These are phyloP conservation scores for Caenorhabditis tropicalis DNA, from an alignment of 1,140 invertebrate genomes.

Conservation along the genomic window DNA sequence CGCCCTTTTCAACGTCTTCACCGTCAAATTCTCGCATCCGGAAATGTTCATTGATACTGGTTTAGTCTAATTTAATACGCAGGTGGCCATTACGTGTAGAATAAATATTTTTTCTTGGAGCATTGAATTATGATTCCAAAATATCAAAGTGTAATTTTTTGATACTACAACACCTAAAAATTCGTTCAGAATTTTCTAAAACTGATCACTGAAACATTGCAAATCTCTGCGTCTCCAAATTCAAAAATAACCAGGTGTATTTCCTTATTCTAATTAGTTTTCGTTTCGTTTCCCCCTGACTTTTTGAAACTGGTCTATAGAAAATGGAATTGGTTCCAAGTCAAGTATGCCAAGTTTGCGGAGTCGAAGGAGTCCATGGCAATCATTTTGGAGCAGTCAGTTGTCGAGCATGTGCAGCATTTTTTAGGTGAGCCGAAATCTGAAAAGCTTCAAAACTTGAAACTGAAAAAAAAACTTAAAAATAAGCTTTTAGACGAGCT, in stretches of 20 bases:
- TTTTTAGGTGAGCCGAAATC: not conserved
- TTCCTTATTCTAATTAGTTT: not conserved
- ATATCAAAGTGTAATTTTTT: too few species aligned
- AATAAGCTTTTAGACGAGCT: not conserved
- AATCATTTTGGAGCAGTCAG: constrained; percentile 3
- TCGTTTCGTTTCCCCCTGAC: not conserved
- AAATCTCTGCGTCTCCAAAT: not conserved
- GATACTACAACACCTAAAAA: too few species aligned
- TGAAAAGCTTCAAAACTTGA: not conserved
- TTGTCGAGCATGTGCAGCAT: constrained; percentile 8
- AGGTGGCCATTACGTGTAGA: not conserved
- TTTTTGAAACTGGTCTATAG: not conserved
- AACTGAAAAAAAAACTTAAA: not conserved
- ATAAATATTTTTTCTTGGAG: not conserved
- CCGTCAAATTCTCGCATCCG: not conserved
- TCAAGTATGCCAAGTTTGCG: not conserved
- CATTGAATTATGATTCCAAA: not conserved
- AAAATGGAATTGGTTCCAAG: not conserved
- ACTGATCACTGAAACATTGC: not conserved
- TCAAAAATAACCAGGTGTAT: not conserved
- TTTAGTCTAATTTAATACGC: not conserved
- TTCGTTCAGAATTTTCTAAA: too few species aligned
- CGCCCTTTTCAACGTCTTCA: not conserved
- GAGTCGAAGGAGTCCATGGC: not conserved
- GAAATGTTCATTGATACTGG: constrained; percentile 4